These are phyloP conservation scores for Hippopotamyrus pictus DNA, from an alignment of 2,797 vertebrate species.

Conservation along the genomic window DNA sequence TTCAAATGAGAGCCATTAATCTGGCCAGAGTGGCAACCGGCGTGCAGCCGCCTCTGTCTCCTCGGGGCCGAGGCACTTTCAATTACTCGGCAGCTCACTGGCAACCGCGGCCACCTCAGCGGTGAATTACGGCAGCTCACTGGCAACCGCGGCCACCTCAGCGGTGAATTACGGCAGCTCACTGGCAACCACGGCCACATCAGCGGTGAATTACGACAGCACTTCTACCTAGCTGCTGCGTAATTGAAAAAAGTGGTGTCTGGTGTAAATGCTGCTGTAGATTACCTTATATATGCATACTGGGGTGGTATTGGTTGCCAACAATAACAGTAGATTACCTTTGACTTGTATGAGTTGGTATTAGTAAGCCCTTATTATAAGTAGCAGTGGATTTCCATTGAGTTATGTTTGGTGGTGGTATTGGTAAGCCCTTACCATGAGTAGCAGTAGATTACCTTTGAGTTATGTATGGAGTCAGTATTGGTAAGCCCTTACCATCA, in stretches of 20 bases:
- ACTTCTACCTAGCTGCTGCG: not conserved
- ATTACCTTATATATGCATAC: conserved; percentile 23
- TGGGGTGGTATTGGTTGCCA: not conserved
- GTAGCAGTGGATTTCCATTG: not conserved
- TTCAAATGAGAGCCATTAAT: conserved; percentile 11
- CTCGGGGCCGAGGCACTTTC: not conserved
- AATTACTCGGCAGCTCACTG: not conserved
- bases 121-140: not conserved
- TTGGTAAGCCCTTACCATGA: conserved; percentile 6
- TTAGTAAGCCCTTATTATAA: conserved; percentile 22
- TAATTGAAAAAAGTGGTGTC: not conserved
- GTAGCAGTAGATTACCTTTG: not conserved
- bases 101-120: not conserved
- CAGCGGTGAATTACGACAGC: not conserved
- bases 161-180: not conserved
- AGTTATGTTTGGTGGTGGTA: not conserved
- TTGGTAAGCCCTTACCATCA: conserved; percentile 6
- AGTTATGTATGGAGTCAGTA: not conserved
- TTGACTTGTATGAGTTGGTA: not conserved
- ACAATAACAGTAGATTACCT: not conserved
- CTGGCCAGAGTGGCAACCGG: not conserved
- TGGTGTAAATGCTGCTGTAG: conserved; percentile 16
- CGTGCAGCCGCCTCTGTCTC: not conserved
- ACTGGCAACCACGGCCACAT: not conserved
- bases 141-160: not conserved